Base-by-base conservation (phyloP, 2,113 vertebrate genomes). In the Labeo rohita region DNA sequence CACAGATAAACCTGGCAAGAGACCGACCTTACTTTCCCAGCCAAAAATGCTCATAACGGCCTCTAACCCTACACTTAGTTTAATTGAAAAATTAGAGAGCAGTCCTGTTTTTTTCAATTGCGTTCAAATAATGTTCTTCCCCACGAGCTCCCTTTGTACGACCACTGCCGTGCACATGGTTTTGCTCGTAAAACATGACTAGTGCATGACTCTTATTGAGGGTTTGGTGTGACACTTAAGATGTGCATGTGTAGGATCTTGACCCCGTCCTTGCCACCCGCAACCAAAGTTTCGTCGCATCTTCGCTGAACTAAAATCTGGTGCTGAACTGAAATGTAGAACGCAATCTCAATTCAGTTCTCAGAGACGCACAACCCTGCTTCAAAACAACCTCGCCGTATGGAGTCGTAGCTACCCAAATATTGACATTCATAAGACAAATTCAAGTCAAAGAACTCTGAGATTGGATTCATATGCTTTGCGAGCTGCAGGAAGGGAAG, bases 371-470 rank as follows among this genome's bases (percentile, higher is more conserved):
- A 23, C 34, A n/a, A 79, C 16, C 52, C 10, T 59, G 18, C 34
- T 79, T 79, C 18, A 45, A n/a, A 79, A 61, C 16, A 59, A 18
- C 21, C 13, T 21, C 45, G 78, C 84, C 79, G 66, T 82, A 23
- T 72, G 39, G 74, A 84, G 81, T 87, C 79, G 83, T 56, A 75
- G 52, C 72, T 82, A 92, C 91, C 89, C 89, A 93, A 93, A 93
- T 94, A 93, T 93, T 94, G 91, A 93, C 88, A 50, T 93, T 93
- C 90, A 94, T 93, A 94, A 92, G 89, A 91, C 85, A 90, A 91
- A 91, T 93, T 84, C 89, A 92, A 92, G 92, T 94, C 90, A 93
- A 90, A 94, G 91, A 90, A 92, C 92, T 87, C 90, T 65, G 79
- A 90, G 88, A 95, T 93, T 93, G 92, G 85, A 92, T 90, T 94